Evolutionary conservation across 2,888 invertebrate species (phyloP), one percentile per base, ranked within the genome.

Genomic region (Syrphus vitripennis): DNA sequence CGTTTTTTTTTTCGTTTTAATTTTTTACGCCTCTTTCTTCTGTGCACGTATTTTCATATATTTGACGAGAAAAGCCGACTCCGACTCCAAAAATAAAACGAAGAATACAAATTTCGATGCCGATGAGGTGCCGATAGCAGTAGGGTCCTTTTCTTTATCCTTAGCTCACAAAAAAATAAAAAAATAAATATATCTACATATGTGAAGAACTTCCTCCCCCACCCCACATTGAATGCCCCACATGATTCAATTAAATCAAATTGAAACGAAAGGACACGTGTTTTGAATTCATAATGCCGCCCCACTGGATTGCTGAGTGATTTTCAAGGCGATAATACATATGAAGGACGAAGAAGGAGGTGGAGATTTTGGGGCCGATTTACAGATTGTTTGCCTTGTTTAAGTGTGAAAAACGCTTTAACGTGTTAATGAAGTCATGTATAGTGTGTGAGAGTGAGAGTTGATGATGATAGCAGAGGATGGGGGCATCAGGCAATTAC

Each of bases 231-330:
- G 59, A 59, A 14, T 65, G 65, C 19, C 65, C 77, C 82, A 70
- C 89, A 90, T 91, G 91, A 91, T 91, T 91, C 91, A 91, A 91
- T 91, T 91, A 91, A 91, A 91, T 91, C 90, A 90, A 91, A 91
- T 91, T 91, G 91, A 89, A 90, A 89, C 89, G 88, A 88, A 89
- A 89, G 88, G 88, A 88, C 83, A 88, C 90, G 90, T 90, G 90
- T 88, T 75, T 88, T 88, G 90, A 90, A 91, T 90, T 90, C 89
- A 88, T 84, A 87, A 87, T 84, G 76, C 80, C 75, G 75, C 79
- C 87, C 83, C 84, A 86, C 70, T 75, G 70, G 82, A 74, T 86
- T 82, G 77, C 24, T 78, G 77, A 86, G 86, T 86, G 86, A 86
- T 86, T 86, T 86, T 86, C 77, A 29, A 61, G 69, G 57, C 67